Evolutionary conservation across 2,797 vertebrate genomes (phyloP).

Genomic region (Scarus forsteni): DNA sequence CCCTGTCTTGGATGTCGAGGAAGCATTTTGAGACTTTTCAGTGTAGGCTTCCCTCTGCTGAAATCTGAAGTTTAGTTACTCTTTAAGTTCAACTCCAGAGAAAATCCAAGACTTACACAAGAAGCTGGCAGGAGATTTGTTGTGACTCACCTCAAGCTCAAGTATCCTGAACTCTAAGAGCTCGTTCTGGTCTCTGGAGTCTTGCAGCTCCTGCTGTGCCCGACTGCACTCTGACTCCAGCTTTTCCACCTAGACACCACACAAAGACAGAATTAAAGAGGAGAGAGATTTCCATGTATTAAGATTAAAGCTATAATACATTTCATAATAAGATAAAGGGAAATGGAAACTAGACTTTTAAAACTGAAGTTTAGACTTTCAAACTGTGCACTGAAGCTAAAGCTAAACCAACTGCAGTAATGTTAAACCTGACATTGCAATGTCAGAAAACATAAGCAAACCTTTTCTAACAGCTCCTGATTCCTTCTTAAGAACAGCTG

Average conservation of each 20-base stretch:
- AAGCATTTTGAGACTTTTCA: too few species aligned
- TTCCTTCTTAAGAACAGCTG: constrained; percentile 96
- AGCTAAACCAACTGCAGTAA: too few species aligned
- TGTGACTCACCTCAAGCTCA: constrained; percentile 91
- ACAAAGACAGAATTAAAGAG: not conserved
- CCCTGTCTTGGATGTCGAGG: too few species aligned
- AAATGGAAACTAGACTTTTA: not conserved
- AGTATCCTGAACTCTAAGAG: constrained; percentile 97
- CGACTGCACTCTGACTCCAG: constrained; percentile 88
- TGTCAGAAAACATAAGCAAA: constrained; percentile 49
- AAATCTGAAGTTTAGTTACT: not conserved
- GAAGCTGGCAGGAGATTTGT: not conserved
- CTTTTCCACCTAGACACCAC: constrained; percentile 91
- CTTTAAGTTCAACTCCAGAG: not conserved
- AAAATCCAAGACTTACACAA: not conserved
- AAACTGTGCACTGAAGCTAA: not conserved
- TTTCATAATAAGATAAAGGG: not conserved
- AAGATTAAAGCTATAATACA: too few species aligned
- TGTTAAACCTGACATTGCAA: too few species aligned
- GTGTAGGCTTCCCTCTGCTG: too few species aligned
- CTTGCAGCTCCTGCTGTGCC: constrained; percentile 94
- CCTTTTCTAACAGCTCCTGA: constrained; percentile 97
- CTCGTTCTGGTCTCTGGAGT: constrained; percentile 97
- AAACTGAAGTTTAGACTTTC: too few species aligned
- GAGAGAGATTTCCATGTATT: too few species aligned